phyloP scores from a whole-genome alignment of 2,113 vertebrate genomes.

The Hippocampus barbouri region DNA sequence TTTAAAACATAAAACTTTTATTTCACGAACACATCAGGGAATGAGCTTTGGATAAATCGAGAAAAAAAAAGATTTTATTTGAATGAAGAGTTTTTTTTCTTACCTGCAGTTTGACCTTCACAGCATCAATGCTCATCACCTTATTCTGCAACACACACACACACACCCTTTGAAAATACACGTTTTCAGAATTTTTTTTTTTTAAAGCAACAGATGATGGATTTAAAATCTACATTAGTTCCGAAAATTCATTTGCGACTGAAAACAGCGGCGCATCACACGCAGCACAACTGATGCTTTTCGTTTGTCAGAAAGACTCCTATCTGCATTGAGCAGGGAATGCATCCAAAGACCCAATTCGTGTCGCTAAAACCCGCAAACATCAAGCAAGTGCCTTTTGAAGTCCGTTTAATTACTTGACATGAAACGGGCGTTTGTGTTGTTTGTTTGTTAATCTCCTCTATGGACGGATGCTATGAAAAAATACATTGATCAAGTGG shows the following conservation, averaged over 20 bases:
- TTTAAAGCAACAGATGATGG: not conserved
- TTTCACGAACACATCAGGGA: too few species aligned
- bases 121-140: slow-evolving; percentile 84
- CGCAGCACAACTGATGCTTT: not conserved
- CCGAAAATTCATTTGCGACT: not conserved
- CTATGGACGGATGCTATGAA: too few species aligned
- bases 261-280: not conserved
- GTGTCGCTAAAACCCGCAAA: not conserved
- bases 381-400: not conserved
- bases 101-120: slow-evolving; percentile 94
- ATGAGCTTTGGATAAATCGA: too few species aligned
- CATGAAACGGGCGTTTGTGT: not conserved
- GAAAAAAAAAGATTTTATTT: not conserved
- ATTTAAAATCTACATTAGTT: not conserved
- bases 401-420: not conserved
- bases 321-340: not conserved
- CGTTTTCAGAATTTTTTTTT: not conserved
- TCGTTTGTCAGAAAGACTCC: not conserved
- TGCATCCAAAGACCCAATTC: not conserved
- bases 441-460: not conserved
- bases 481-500: too few species aligned
- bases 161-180: not conserved
- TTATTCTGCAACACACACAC: slow-evolving; percentile 85
- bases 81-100: slow-evolving; percentile 7
- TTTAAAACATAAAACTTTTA: too few species aligned